phyloP scores from a whole-genome alignment of 1,140 invertebrate species.

The Trachymyrmex cornetzi region DNA sequence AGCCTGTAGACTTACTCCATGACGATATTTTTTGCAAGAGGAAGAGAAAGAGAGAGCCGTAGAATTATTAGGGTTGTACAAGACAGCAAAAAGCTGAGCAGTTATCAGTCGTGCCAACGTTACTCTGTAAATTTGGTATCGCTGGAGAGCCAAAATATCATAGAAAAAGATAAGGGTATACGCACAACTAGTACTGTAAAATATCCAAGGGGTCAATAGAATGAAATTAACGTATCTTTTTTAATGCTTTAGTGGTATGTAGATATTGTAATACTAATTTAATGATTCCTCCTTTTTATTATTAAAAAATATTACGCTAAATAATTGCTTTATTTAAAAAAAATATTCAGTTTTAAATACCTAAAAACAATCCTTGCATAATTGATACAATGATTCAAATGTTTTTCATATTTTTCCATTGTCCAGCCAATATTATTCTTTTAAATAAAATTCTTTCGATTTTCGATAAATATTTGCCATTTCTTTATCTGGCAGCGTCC shows the following conservation, averaged over 20 bases:
- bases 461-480: conserved; percentile 10
- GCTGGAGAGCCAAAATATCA: background rate
- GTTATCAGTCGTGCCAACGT: background rate
- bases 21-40: conserved; percentile 66
- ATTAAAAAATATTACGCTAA: background rate
- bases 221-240: background rate
- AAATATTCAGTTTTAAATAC: background rate
- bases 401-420: background rate
- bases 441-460: background rate
- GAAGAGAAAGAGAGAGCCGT: background rate
- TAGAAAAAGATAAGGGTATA: background rate
- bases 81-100: conserved; percentile 6
- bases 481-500: background rate
- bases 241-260: background rate
- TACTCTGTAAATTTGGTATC: conserved; percentile 28
- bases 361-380: background rate
- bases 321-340: background rate
- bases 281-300: background rate
- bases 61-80: conserved; percentile 48
- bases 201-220: background rate
- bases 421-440: background rate
- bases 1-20: conserved; percentile 66
- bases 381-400: background rate
- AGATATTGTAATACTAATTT: background rate
- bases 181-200: background rate